Conservation (phyloP, 2,797 vertebrate species). For the Schizopygopsis malacanthus region DNA sequence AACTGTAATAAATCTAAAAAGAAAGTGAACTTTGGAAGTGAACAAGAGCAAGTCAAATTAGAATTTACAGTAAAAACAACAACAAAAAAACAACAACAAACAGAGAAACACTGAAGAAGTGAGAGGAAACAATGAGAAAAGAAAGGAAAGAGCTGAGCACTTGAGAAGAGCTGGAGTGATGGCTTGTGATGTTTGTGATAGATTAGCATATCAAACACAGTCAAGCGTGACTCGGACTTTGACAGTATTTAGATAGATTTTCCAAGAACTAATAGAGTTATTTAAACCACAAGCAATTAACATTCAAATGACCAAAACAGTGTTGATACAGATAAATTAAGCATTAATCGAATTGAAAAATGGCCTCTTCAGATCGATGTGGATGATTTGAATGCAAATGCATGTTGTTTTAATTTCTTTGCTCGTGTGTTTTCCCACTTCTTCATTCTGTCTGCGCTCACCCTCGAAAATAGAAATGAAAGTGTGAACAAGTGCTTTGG, state of each 20-base stretch:
- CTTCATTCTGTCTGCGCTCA: background rate
- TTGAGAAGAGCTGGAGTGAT: slow-evolving; percentile 2
- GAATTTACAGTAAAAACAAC: no score
- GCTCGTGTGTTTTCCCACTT: background rate
- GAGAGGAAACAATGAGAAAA: slow-evolving; percentile 8
- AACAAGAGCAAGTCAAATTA: no score
- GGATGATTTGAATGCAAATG: slow-evolving; percentile 28
- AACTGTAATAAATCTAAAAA: no score
- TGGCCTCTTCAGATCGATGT: background rate
- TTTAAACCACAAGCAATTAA: slow-evolving; percentile 32
- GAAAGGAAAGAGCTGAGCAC: background rate
- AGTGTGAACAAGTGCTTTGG: background rate
- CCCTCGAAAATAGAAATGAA: background rate
- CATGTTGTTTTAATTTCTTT: slow-evolving; percentile 2
- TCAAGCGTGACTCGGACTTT: slow-evolving; percentile 26
- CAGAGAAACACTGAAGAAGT: background rate
- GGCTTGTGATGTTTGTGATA: slow-evolving; percentile 42
- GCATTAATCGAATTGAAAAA: slow-evolving; percentile 30
- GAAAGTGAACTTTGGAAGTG: no score
- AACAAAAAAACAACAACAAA: no score
- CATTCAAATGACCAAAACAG: slow-evolving; percentile 30
- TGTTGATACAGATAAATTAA: slow-evolving; percentile 35
- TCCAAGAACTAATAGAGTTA: slow-evolving; percentile 27
- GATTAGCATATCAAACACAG: slow-evolving; percentile 49
- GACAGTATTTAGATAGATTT: slow-evolving; percentile 39